Base-by-base conservation (phyloP, 2,113 vertebrate species). In the Vulpes vulpes region DNA sequence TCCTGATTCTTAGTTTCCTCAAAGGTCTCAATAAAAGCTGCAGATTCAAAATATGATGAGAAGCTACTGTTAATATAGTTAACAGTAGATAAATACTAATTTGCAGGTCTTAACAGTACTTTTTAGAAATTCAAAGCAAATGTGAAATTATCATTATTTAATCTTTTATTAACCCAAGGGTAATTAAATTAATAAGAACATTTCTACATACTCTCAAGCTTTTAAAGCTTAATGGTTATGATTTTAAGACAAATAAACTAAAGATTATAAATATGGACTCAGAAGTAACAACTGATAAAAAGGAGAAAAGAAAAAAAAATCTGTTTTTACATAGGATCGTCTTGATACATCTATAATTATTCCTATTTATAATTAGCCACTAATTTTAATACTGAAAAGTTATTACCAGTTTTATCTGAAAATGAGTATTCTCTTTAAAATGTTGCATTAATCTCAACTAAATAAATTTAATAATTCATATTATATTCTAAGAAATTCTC, bases 1-100 rank as follows among this genome's bases (percentile, higher is more conserved):
- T 99, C 99, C 94, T 99, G 99, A 93, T 97, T 97, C 96, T 98
- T 99, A 7, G 94, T 95, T 8, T 99, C 99, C 91, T 99, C 99
- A 98, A 99, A 99, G 1, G 98, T 98, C 60, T 99, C 99, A 94
- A 99, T 96, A 98, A 99, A 99, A 87, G 91, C 99, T 99, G 98
- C 16, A 95, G 6, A 97, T 93, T 43, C 89, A 97, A 76, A 98
- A 96, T 43, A 38, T 89, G 6, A 97, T 30, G 76, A 82, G n/a
- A 84, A 1, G 6, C 25, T 94, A 74, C 11, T 95, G 25, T 27
- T 92, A 95, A 60, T 8, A 82, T 1, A 62, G 30, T 8, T 81
- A 83, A 71, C 9, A 88, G 9, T 60, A 83, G 6, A 73, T 32
- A 97, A 78, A 94, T 5, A 23, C 64, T 94, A 49, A 91, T 60